These are phyloP conservation scores for Nesidiocoris tenuis DNA, from an alignment of 2,888 invertebrate genomes.

Conservation along the genomic window DNA sequence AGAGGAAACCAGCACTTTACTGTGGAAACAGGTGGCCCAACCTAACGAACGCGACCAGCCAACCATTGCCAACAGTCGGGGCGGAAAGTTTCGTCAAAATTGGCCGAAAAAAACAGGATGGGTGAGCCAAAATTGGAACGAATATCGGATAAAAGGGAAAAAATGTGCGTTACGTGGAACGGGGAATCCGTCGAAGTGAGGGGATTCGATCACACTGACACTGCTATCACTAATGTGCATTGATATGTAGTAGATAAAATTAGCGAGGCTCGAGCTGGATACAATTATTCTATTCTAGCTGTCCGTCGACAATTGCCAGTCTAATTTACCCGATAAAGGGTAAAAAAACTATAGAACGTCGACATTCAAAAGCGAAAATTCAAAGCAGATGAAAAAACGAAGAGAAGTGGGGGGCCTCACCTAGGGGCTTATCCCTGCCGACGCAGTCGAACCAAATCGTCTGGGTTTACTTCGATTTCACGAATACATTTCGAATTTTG, in stretches of 20 bases:
- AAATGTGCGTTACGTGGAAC: no score
- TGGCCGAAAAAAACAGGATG: background rate
- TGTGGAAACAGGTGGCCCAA: slow-evolving; percentile 40
- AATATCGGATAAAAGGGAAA: background rate
- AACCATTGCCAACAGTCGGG: slow-evolving; percentile 9
- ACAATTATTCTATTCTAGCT: no score
- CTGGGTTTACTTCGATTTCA: background rate
- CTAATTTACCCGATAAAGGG: no score
- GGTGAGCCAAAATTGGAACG: background rate
- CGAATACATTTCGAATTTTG: background rate
- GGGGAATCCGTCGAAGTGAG: background rate
- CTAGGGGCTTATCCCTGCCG: slow-evolving; percentile 13
- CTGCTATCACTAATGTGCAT: background rate
- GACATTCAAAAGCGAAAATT: background rate
- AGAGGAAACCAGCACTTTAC: slow-evolving; percentile 11
- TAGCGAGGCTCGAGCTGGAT: background rate
- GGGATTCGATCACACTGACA: background rate
- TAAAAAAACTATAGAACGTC: background rate
- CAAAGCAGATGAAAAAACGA: background rate
- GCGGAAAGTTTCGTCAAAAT: background rate
- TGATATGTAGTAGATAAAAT: background rate
- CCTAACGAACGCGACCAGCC: slow-evolving; percentile 36
- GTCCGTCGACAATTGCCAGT: no score
- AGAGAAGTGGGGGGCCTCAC: slow-evolving; percentile 6
- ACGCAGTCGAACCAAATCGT: slow-evolving; percentile 6